Evolutionary conservation across 2,888 invertebrate genomes (phyloP), one percentile per base, ranked within the genome.

Genomic region (Pherbina coryleti): DNA sequence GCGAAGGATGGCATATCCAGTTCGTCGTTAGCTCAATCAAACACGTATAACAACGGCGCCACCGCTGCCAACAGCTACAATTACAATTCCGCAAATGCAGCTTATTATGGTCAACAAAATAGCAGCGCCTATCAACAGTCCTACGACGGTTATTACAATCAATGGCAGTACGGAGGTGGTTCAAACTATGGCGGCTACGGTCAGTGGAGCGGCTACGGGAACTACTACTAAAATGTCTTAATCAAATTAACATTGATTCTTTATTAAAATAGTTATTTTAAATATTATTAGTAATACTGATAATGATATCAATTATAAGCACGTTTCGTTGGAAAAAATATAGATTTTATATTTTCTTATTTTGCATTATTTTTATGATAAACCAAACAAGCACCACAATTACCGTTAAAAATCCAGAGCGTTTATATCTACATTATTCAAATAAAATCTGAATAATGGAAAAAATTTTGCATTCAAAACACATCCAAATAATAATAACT

Each of bases 71-170:
- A 83, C 71, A 80, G 81, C 76, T 88, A 88, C 77, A 86, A 83
- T 79, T 88, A 88, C 77, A 86, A 85, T 67, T 84, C 88, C 7
- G 83, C 85, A 19, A 88, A 84, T 79, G 82, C 85, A 2, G 85
- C 85, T 11, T 89, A 89, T 72, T 89, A 88, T 70, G 84, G 83
- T 2, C 88, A 88, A 79, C 86, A 84, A 72, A 83, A 81, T 57
- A 83, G 83, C 74, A 83, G 85, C 1, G 81, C 85, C 22, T 88
- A 88, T 81, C 84, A 86, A 77, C 84, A 84, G 71, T 84, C 87
- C n/a, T 92, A 92, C 83, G 91, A 91, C 76, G 91, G 92, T 79
- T 92, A 92, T 82, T 92, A 92, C 83, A 92, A 91, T 84, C 92
- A 92, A 82, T 92, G 92, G 92, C 91, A 92, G 81, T 91, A 91